Evolutionary conservation across 2,888 invertebrate species (phyloP), one percentile per base, ranked within the genome.

Genomic region (Trachelus tabidus): DNA sequence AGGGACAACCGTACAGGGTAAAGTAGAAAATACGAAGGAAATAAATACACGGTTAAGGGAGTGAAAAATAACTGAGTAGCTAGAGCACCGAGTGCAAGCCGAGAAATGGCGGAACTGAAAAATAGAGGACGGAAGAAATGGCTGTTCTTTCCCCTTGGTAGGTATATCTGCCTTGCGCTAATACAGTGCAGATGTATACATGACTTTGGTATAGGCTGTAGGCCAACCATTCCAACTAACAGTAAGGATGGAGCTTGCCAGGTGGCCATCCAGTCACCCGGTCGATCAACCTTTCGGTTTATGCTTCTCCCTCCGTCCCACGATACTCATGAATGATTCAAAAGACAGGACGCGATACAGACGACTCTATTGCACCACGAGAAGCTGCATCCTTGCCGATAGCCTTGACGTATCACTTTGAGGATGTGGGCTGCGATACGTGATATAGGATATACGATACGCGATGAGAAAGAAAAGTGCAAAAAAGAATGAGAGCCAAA

Each of bases 1-100:
- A 56, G 56, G 56, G 56, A 56, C 56, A 23, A 23, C 56, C 15
- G 56, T 56, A 56, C 56, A 23, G 71, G 31, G 12, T 15, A 34
- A 71, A 71, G 71, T 71, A 33, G 71, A 34, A 71, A 71, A 71
- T 34, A 71, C 31, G 71, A 71, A 71, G 71, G 31, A 71, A 71
- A 71, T 71, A 34, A 71, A 71, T 71, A 71, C 31, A 71, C 31
- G 31, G 71, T 71, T 71, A 71, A 71, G 31, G 31, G 31, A 71
- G 71, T 33, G 71, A 71, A 71, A 71, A 71, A 71, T 71, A 71
- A 71, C 71, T 30, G 31, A 34, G 71, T 56, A 9, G 56, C 56
- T 23, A 9, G 23, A 56, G 23, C 15, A 56, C 23, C 56, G 56
- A 23, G 56, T 23, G 9, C 56, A 56, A 56, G 56, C 56, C 56